Percentiles rank a stretch among this genome's conserved stretches.
Evolutionary conservation across 2,113 vertebrate genomes (phyloP).

Genomic region (Gnathonemus longibarbis): DNA sequence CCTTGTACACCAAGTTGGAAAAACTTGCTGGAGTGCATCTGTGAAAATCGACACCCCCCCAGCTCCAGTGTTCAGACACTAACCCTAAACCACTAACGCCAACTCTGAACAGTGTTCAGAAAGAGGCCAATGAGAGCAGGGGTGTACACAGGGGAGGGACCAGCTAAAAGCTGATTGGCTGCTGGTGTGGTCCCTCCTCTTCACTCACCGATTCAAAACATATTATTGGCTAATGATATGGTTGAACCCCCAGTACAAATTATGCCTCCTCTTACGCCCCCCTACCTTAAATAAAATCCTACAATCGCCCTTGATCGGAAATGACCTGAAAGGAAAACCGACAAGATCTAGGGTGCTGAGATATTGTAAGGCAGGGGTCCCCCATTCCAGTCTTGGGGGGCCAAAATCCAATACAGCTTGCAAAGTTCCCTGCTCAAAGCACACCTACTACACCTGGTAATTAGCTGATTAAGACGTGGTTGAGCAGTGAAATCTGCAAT

Average conservation of each 20-base stretch:
- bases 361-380: background rate
- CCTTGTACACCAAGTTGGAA: background rate
- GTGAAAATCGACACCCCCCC: background rate
- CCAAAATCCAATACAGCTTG: background rate
- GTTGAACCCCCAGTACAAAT: background rate
- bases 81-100: background rate
- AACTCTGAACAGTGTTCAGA: background rate
- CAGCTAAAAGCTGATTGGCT: background rate
- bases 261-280: background rate
- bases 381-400: background rate
- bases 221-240: background rate
- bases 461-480: background rate
- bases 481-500: background rate
- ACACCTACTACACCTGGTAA: background rate
- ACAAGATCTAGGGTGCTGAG: background rate
- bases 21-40: background rate
- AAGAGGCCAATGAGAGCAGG: no score
- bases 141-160: no score
- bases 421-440: background rate
- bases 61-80: background rate
- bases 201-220: background rate
- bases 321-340: background rate
- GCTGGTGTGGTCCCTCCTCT: background rate
- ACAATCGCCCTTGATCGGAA: no score
- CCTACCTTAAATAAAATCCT: no score